These are phyloP conservation scores for Pluvianellus socialis DNA, from an alignment of 2,113 vertebrate species.

Conservation along the genomic window DNA sequence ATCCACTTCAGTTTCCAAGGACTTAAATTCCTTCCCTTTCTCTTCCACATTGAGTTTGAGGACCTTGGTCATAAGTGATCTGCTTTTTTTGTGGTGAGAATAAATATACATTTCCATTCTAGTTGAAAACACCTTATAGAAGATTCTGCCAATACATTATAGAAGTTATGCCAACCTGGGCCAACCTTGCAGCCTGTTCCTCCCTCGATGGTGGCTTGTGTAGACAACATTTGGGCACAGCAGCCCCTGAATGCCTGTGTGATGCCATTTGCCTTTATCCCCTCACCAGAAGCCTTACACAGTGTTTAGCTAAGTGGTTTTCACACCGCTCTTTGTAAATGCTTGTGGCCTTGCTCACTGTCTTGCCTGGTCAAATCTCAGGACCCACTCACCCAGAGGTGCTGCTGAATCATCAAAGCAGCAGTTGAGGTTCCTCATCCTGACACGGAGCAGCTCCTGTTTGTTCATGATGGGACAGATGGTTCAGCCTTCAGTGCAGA, in stretches of 20 bases:
- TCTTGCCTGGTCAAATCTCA: not conserved
- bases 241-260: too few relatives aligned
- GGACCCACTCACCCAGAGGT: rapidly evolving
- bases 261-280: not conserved
- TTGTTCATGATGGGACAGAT: not conserved
- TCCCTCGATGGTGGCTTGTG: not conserved
- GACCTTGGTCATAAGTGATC: not conserved
- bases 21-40: not conserved
- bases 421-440: not conserved
- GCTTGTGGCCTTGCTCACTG: not conserved
- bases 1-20: not conserved
- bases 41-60: not conserved
- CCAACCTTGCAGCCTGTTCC: not conserved
- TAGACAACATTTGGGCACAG: not conserved
- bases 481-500: too few relatives aligned
- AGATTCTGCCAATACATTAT: not conserved
- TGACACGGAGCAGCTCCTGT: not conserved
- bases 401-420: not conserved
- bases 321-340: not conserved
- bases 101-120: not conserved
- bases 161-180: not conserved
- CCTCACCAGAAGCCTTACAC: not conserved
- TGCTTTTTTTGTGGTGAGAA: too few relatives aligned
- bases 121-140: not conserved
- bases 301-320: not conserved